A percentile compares a stretch with the other conserved stretches of the same genome.
phyloP scores from a whole-genome alignment of 2,888 invertebrate genomes.

The Lithodes maja region DNA sequence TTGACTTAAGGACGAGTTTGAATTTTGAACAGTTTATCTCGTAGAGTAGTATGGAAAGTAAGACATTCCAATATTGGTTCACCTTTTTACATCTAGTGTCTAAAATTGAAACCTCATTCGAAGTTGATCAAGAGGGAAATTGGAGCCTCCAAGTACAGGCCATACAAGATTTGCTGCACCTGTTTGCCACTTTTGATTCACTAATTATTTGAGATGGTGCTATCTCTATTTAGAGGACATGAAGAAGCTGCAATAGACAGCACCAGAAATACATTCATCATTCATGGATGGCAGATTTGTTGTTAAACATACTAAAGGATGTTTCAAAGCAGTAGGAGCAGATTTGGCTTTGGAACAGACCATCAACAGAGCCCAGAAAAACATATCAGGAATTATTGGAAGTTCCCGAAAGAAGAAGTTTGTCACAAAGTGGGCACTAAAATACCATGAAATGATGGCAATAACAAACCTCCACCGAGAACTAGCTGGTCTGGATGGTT shows the following conservation, averaged over 20 bases:
- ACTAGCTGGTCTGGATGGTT: no score
- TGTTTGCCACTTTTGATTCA: slow-evolving; percentile 5
- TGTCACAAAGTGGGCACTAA: no score
- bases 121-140: not conserved
- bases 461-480: no score
- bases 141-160: not conserved
- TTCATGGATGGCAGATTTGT: slow-evolving; percentile 18
- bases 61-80: not conserved
- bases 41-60: not conserved
- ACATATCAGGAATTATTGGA: not conserved
- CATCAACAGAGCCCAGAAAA: not conserved
- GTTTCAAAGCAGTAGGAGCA: slow-evolving; percentile 19
- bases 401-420: no score
- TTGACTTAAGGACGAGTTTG: no score
- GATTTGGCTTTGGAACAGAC: slow-evolving; percentile 21
- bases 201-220: slow-evolving; percentile 16
- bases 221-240: not conserved
- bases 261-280: not conserved
- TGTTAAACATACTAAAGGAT: not conserved
- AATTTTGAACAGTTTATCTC: not conserved
- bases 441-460: no score
- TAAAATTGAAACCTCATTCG: not conserved
- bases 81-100: not conserved
- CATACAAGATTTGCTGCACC: not conserved
- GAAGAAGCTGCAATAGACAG: not conserved